phyloP scores from a whole-genome alignment of 2,797 vertebrate genomes.

The Sphenopsis melanotis region DNA sequence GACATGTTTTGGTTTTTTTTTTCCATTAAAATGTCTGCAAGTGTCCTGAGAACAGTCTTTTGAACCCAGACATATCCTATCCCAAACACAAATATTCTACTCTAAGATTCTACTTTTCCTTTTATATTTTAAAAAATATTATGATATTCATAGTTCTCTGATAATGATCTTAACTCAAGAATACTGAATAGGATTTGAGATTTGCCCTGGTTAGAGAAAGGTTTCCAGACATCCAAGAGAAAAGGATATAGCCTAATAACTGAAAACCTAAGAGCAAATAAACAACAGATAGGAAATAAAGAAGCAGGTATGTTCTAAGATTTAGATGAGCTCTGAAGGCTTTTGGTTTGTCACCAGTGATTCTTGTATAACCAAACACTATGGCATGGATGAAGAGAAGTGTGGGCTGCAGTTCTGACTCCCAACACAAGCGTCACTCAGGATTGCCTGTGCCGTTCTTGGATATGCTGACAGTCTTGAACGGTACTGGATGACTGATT shows the following conservation, averaged over 20 bases:
- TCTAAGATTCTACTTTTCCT: not conserved
- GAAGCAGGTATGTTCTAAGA: not conserved
- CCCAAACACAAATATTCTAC: not conserved
- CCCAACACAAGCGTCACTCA: not conserved
- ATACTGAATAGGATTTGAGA: not conserved
- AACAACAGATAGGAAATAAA: not conserved
- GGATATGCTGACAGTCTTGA: not conserved
- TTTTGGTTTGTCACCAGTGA: not conserved
- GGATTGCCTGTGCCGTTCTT: not conserved
- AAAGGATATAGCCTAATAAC: not conserved
- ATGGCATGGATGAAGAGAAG: not conserved
- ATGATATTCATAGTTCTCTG: not conserved
- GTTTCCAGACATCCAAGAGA: not conserved
- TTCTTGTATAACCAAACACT: not conserved
- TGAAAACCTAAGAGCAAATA: not conserved
- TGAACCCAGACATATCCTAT: not conserved
- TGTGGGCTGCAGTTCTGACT: not conserved
- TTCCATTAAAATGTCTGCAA: not conserved
- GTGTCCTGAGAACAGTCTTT: not conserved
- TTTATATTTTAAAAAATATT: not conserved
- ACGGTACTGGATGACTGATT: not conserved
- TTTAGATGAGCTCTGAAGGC: not conserved
- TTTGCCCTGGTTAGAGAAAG: not conserved
- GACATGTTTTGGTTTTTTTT: rapidly evolving
- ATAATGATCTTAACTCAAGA: not conserved